Conservation (phyloP, 2,797 vertebrate genomes). For the Pempheris klunzingeri region DNA sequence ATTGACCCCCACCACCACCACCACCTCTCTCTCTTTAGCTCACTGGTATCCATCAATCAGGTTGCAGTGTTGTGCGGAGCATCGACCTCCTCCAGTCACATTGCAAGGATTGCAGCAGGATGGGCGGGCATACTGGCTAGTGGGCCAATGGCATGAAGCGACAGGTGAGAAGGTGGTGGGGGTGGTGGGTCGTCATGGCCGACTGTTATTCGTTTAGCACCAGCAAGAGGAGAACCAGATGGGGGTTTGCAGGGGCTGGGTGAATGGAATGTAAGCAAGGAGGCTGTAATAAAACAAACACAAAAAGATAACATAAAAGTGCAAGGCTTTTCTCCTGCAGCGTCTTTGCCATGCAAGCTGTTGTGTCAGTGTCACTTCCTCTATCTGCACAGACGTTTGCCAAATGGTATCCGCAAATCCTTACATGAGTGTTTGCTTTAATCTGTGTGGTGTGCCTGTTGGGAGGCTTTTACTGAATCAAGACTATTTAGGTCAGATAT, state of each 20-base stretch:
- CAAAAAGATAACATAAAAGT: background rate
- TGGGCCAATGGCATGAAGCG: background rate
- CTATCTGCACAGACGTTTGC: background rate
- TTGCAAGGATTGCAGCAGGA: slow-evolving; percentile 38
- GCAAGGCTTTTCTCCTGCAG: slow-evolving; percentile 25
- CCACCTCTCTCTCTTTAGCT: background rate
- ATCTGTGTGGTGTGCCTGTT: background rate
- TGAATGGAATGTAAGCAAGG: slow-evolving; percentile 33
- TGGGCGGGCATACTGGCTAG: background rate
- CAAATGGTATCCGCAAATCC: slow-evolving; percentile 17
- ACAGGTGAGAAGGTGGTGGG: background rate
- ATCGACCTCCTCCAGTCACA: slow-evolving; percentile 44
- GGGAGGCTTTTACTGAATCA: background rate
- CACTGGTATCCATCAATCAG: background rate
- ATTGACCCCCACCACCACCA: too few relatives aligned
- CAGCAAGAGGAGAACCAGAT: slow-evolving; percentile 1
- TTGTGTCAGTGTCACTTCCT: slow-evolving; percentile 18
- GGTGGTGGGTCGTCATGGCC: rapidly evolving
- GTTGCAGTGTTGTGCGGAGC: background rate
- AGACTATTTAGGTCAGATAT: background rate
- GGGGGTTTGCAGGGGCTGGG: slow-evolving; percentile 16
- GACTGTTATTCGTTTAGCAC: slow-evolving; percentile 31
- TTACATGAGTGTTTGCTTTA: background rate
- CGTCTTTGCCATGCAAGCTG: slow-evolving; percentile 6
- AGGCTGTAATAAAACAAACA: background rate